A percentile compares a stretch with the other conserved stretches of the same genome.
These are phyloP conservation scores for Sardina pilchardus DNA, from an alignment of 2,113 vertebrate genomes.

Conservation along the genomic window DNA sequence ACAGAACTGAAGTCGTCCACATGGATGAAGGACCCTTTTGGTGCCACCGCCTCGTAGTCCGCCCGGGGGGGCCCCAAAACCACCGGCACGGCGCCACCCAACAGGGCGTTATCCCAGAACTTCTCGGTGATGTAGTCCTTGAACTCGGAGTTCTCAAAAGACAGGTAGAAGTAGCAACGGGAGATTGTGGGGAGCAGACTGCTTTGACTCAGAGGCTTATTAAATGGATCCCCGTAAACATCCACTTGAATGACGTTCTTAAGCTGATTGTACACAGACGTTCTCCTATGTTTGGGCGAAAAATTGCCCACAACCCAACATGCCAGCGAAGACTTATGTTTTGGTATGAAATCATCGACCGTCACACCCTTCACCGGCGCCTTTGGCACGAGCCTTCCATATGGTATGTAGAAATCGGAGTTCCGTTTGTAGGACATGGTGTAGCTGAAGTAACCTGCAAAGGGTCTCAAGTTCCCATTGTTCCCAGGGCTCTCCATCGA, in stretches of 20 bases:
- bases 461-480: constrained; percentile 60
- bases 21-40: constrained; percentile 83
- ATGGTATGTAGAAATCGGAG: constrained; percentile 84
- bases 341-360: not conserved
- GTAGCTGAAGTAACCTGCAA: constrained; percentile 82
- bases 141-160: constrained; percentile 80
- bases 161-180: constrained; percentile 58
- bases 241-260: constrained; percentile 68
- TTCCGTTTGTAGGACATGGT: constrained; percentile 86
- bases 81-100: constrained; percentile 77
- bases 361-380: fast-evolving
- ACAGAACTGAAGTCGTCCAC: constrained; percentile 80
- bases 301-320: constrained; percentile 92
- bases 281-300: constrained; percentile 69
- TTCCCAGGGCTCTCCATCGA: constrained; percentile 82
- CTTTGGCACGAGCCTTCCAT: constrained; percentile 74
- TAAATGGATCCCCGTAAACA: constrained; percentile 73
- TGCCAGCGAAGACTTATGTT: constrained; percentile 71
- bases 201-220: constrained; percentile 54
- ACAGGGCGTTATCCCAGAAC: constrained; percentile 85
- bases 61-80: constrained; percentile 79
- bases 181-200: constrained; percentile 77
- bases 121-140: constrained; percentile 94
- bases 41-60: constrained; percentile 80
- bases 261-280: constrained; percentile 71